Evolutionary conservation across 1,140 invertebrate species (phyloP), one percentile per base, ranked within the genome.

Genomic region (Ips typographus): DNA sequence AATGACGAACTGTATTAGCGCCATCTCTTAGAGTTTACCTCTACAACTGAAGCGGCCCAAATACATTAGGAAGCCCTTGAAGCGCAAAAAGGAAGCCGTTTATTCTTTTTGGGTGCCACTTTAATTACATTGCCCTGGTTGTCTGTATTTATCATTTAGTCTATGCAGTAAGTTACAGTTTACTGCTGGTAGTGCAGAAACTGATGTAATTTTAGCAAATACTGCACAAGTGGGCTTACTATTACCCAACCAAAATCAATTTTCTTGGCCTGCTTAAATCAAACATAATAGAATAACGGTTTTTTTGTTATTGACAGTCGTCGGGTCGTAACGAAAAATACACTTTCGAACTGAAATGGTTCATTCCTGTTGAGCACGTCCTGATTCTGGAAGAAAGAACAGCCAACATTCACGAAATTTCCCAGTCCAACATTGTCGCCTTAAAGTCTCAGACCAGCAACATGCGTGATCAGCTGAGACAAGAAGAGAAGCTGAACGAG

Each of bases 331-430:
- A 73, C 65, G 92, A 95, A 79, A 94, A 94, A 80, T 94, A 93
- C 76, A 93, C 92, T 1, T 95, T 95, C 79, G 94, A 96, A 81
- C 82, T 95, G 52, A 96, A 96, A 78, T 97, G 94, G 94, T 91
- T 92, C 79, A 92, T 95, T 71, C 89, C 93, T 1, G 83, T 97
- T 5, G 86, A 88, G 68, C 92, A 95, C 70, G 87, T 90, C 2
- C 79, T 86, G 38, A 88, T 90, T 40, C 86, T 90, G 68, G 90
- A 92, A 75, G 88, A 91, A 71, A 83, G 85, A 4, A 85, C 84
- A 51, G 82, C 85, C 4, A 91, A 93, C 74, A 85, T 87, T 7
- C 81, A 87, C 6, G 88, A 93, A 80, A 83, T 87, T 43, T 90
- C 89, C 74, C 90, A 92, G 36, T 88, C 90, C 57, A 94, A 94